phyloP scores from a whole-genome alignment of 2,797 vertebrate species.

The Anolis apletophallus region DNA sequence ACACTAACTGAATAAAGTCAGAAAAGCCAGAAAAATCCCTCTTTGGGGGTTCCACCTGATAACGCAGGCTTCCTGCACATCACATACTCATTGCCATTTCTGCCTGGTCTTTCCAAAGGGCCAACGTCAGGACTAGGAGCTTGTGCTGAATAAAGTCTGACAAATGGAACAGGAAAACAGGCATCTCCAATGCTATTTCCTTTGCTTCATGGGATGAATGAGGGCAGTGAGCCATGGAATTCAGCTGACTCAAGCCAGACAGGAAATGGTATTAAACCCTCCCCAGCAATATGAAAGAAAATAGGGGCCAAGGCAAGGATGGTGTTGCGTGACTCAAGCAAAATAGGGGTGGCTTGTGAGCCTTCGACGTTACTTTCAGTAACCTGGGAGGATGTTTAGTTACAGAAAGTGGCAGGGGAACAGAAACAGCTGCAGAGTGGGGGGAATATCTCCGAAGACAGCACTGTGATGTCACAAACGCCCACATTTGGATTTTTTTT shows the following conservation, averaged over 20 bases:
- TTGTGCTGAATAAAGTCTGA: slow-evolving; percentile 23
- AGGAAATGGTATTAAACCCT: slow-evolving; percentile 65
- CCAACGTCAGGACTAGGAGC: not conserved
- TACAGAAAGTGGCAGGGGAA: slow-evolving; percentile 23
- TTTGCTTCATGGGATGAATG: slow-evolving; percentile 41
- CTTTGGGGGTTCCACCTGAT: not conserved
- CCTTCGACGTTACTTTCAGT: slow-evolving; percentile 25
- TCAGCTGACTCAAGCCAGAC: slow-evolving; percentile 67
- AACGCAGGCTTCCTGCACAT: not conserved
- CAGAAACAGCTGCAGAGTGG: slow-evolving; percentile 34
- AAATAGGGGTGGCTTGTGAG: not conserved
- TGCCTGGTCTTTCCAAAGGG: not conserved
- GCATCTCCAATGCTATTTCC: slow-evolving; percentile 27
- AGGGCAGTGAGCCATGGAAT: slow-evolving; percentile 50
- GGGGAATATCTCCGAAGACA: slow-evolving; percentile 9
- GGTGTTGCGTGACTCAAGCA: slow-evolving; percentile 55
- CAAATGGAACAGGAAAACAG: slow-evolving; percentile 25
- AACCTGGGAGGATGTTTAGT: slow-evolving; percentile 45
- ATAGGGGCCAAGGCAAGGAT: not conserved
- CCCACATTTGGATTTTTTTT: slow-evolving; percentile 11
- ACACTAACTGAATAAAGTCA: not conserved
- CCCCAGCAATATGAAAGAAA: slow-evolving; percentile 46
- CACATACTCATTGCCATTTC: not conserved
- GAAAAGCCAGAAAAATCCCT: not conserved
- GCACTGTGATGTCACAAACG: not conserved